These are phyloP conservation scores for Notiomystis cincta DNA, from an alignment of 2,113 vertebrate species.

Conservation along the genomic window DNA sequence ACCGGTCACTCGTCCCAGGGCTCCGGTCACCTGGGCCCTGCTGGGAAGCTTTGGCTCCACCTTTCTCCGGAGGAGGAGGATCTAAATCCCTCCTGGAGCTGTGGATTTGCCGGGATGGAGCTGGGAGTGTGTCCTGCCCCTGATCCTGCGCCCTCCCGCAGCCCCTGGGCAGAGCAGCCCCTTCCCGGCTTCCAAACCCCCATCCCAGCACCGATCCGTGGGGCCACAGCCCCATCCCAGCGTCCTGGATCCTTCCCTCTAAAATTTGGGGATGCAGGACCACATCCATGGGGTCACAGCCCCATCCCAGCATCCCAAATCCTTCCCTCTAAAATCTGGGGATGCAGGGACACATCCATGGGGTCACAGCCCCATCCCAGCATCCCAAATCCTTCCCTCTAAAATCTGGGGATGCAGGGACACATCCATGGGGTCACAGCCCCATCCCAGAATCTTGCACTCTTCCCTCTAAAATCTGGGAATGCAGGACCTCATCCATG, in stretches of 20 bases:
- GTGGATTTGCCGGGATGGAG: background rate
- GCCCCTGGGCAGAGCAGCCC: background rate
- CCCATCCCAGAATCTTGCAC: background rate
- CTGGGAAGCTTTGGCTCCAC: background rate
- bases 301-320: background rate
- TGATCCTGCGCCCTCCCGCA: background rate
- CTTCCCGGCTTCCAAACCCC: background rate
- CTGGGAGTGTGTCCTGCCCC: fast-evolving
- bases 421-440: background rate
- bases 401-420: background rate
- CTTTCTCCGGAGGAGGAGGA: background rate
- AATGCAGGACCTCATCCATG: fast-evolving
- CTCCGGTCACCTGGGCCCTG: background rate
- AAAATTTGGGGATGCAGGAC: background rate
- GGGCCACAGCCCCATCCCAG: background rate
- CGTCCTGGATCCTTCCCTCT: background rate
- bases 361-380: background rate
- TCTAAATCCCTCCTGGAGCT: fast-evolving
- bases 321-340: background rate
- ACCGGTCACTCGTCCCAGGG: too few relatives aligned
- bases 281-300: background rate
- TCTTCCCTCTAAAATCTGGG: too few relatives aligned
- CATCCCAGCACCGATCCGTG: background rate
- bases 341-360: background rate
- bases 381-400: background rate